Conservation (phyloP, 2,797 vertebrate species). For the Etheostoma nigrum region DNA sequence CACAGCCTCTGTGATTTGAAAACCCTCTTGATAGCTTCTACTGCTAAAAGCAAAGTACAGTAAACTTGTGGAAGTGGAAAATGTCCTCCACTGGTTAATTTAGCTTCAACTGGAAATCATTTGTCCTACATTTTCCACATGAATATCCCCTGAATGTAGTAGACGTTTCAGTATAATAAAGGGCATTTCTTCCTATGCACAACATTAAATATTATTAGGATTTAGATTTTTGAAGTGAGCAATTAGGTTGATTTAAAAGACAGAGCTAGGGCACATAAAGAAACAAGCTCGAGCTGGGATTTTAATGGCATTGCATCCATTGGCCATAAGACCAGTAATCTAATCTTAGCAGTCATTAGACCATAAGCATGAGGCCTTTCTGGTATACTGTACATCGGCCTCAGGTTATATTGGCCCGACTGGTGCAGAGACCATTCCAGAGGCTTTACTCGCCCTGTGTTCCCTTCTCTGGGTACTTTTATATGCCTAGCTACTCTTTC, state of each 20-base stretch:
- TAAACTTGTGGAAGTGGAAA: constrained; percentile 38
- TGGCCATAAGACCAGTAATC: constrained; percentile 31
- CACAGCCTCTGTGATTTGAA: constrained; percentile 59
- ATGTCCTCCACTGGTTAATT: constrained; percentile 33
- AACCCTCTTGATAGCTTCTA: constrained; percentile 48
- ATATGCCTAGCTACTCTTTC: constrained; percentile 62
- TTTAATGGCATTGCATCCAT: constrained; percentile 36
- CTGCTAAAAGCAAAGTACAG: constrained; percentile 49
- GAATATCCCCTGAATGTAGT: background rate
- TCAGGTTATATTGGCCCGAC: constrained; percentile 54
- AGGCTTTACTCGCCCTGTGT: constrained; percentile 51
- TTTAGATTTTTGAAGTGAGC: constrained; percentile 10
- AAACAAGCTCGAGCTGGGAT: background rate
- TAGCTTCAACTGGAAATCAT: constrained; percentile 19
- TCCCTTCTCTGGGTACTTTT: constrained; percentile 62
- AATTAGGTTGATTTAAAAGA: constrained; percentile 40
- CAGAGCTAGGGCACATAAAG: constrained; percentile 2
- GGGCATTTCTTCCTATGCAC: background rate
- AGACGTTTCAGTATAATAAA: background rate
- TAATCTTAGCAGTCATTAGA: constrained; percentile 42
- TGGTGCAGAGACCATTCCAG: constrained; percentile 50
- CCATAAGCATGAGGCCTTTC: constrained; percentile 30
- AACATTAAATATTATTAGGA: background rate
- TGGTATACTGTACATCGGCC: constrained; percentile 26
- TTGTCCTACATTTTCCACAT: constrained; percentile 35